Evolutionary conservation across 2,888 invertebrate genomes (phyloP).

Genomic region (Epirrhoe tristata): DNA sequence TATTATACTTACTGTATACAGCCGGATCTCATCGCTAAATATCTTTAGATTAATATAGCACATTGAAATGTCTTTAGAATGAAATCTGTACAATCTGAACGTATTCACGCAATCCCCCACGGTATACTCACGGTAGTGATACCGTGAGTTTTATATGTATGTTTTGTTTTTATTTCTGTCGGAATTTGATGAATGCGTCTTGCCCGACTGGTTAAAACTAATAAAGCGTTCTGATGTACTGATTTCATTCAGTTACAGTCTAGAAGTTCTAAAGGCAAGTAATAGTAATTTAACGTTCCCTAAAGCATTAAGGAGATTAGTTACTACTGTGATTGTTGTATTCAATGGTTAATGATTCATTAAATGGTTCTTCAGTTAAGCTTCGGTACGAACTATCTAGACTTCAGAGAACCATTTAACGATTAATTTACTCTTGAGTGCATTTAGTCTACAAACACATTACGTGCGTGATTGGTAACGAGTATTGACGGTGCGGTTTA

Average conservation of each 20-base stretch:
- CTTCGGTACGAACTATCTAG: slow-evolving; percentile 2
- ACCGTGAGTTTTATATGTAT: no score
- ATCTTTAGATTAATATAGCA: slow-evolving; percentile 1
- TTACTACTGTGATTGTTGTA: slow-evolving; percentile 4
- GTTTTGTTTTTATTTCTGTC: no score
- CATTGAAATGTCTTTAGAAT: neutral
- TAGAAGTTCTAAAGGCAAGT: neutral
- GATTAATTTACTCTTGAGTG: slow-evolving; percentile 2
- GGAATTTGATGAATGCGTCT: neutral
- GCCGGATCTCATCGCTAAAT: neutral
- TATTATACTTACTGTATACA: neutral
- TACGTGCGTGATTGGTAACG: slow-evolving; percentile 2
- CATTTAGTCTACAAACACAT: slow-evolving; percentile 9
- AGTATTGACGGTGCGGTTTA: neutral
- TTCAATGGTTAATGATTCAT: slow-evolving; percentile 20
- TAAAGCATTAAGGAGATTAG: slow-evolving; percentile 9
- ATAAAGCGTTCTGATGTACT: neutral
- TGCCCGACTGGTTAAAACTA: neutral
- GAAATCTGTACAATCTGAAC: no score
- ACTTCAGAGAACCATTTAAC: slow-evolving; percentile 16
- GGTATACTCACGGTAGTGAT: no score
- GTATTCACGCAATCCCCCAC: no score
- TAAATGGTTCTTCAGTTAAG: slow-evolving; percentile 14
- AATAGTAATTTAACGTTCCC: neutral
- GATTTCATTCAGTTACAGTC: neutral